Base-by-base conservation (phyloP, 1,140 invertebrate species). In the Drosophila setifemur region DNA sequence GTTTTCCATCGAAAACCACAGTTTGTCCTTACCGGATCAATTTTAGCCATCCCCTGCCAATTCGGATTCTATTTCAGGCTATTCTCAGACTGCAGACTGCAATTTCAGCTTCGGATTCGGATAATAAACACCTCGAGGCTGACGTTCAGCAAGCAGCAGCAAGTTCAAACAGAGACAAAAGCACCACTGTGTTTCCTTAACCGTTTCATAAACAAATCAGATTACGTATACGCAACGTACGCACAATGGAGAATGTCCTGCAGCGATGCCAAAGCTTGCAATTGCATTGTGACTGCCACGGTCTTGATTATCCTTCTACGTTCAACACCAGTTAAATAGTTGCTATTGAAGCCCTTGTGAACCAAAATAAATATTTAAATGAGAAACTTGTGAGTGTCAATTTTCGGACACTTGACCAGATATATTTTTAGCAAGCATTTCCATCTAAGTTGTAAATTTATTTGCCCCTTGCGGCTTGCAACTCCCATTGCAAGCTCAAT, bases 141-240 rank as follows among this genome's bases (percentile, higher is more conserved):
- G 6, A 3, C 21, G 8, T 7, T 9, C 9, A 7, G 2, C n/a
- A 11, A 37, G n/a, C n/a, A 37, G 16, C 12, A 35, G 11, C 31
- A 11, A 35, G 14, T 6, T 16, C 33, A 37, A 37, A 16, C 16
- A 12, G 5, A 14, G 14, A 16, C 14, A 16, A 8, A 25, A 47
- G 35, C 23, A 28, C 37, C 21, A 42, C 52, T 21, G 35, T 18
- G 35, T 18, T 12, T 21, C 25, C 53, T 1, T 18, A 55, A 42
- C 23, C n/a, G 18, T 0, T 16, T 6, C 53, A 43, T 21, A 58
- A 18, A 25, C 53, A 43, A 60, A 60, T 28, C 43, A 35, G 18
- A 53, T 39, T 43, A 49, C 74, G 69, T 68, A 77, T 78, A 77
- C 74, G 74, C 58, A 66, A 25, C 23, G 31, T 66, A 48, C 11